Evolutionary conservation across 2,113 vertebrate species (phyloP).

Genomic region (Pituophis catenifer): DNA sequence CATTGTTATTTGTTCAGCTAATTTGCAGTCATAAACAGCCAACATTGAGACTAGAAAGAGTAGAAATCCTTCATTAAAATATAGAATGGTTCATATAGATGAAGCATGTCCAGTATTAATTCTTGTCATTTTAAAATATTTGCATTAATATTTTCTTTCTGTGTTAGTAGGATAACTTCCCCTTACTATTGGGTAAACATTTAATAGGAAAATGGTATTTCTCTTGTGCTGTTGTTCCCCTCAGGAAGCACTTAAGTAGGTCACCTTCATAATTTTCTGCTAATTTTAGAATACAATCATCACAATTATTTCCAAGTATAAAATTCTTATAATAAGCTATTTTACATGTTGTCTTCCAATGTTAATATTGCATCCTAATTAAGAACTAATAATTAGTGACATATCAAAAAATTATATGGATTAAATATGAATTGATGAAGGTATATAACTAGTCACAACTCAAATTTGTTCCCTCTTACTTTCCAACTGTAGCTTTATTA

Average conservation of each 20-base stretch:
- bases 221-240: neutral
- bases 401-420: neutral
- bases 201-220: neutral
- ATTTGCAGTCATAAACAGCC: neutral
- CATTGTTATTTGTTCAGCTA: neutral
- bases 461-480: neutral
- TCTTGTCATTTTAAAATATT: neutral
- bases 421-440: neutral
- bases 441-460: neutral
- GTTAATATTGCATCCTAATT: neutral
- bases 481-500: neutral
- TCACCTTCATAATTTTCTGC: conserved; percentile 10
- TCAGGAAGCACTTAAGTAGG: neutral
- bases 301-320: neutral
- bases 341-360: neutral
- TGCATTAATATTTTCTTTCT: neutral
- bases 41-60: neutral
- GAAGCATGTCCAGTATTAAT: neutral
- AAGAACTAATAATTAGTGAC: neutral
- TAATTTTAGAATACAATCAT: neutral
- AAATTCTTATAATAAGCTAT: neutral
- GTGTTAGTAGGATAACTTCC: neutral
- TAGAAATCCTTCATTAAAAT: conserved; percentile 6
- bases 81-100: neutral
- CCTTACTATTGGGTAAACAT: neutral